Base-by-base conservation (phyloP, 2,113 vertebrate genomes). In the Sander vitreus region DNA sequence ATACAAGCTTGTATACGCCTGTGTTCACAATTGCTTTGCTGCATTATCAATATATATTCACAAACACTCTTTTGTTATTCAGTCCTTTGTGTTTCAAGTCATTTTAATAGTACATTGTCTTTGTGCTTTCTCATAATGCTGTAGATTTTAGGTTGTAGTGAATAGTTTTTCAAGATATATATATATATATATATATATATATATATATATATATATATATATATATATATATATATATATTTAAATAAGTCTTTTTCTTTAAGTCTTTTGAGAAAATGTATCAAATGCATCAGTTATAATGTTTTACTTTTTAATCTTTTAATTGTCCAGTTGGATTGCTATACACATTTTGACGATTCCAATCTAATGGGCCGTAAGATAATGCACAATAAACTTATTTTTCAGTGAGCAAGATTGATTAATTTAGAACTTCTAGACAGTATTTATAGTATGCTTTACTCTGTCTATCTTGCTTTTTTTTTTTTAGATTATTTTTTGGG, bases 1-100 rank as follows among this genome's bases (percentile, higher is more conserved):
- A 91, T 86, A 93, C 88, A 90, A 76, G 85, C 91, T 81, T 92
- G 90, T 92, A 82, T 76, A 79, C 33, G 25, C 84, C 43, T 55
- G 63, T 87, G 69, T 83, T 88, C 73, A 88, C 89, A 85, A 88
- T 84, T 85, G 77, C 70, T 65, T 12, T 4, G 71, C 80, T 84
- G 62, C 58, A 50, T 85, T 86, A 87, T 90, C 86, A 76, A 86
- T 93, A 79, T 84, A 85, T 88, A 81, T 27, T 82, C 83, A 75
- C 81, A 51, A 67, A 79, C 74, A 48, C 16, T 73, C 58, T 62
- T 84, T 76, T 81, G 57, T 86, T 78, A 50, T 70, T 78, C 48
- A 58, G n/a, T 76, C 25, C 64, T 78, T 82, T 83, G 70, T 81
- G 76, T 85, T 75, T 72, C 36, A 36, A 64, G 63, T 81, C 19